These are phyloP conservation scores for Chromis chromis DNA, from an alignment of 2,797 vertebrate genomes.

Conservation along the genomic window DNA sequence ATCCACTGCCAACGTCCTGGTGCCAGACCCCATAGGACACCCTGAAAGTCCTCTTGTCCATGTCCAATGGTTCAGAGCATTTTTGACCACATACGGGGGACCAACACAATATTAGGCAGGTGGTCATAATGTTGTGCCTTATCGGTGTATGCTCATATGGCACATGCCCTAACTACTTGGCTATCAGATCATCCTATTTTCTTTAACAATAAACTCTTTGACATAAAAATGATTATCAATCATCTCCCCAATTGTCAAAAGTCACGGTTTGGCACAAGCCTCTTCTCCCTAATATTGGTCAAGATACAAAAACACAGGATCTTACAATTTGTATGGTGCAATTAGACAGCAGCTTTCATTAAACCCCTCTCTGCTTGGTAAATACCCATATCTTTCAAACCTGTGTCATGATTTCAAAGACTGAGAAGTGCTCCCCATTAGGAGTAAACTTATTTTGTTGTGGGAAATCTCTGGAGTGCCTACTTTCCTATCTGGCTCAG, in stretches of 20 bases:
- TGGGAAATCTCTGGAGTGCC: constrained; percentile 4
- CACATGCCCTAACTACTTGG: too few relatives aligned
- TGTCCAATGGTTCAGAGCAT: too few relatives aligned
- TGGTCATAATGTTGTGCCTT: too few relatives aligned
- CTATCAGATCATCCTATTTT: too few relatives aligned
- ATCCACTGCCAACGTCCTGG: too few relatives aligned
- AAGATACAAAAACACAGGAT: not conserved
- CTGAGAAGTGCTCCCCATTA: not conserved
- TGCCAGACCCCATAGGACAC: too few relatives aligned
- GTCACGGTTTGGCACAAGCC: not conserved
- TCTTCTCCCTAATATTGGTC: not conserved
- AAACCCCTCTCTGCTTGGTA: not conserved
- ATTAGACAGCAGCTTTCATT: not conserved
- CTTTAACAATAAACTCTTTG: too few relatives aligned
- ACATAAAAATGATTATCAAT: too few relatives aligned
- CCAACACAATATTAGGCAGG: too few relatives aligned
- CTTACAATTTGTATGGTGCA: not conserved
- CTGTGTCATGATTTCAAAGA: not conserved
- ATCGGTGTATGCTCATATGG: too few relatives aligned
- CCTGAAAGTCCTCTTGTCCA: too few relatives aligned
- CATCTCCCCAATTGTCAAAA: not conserved
- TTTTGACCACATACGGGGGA: too few relatives aligned
- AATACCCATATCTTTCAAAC: not conserved
- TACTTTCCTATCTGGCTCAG: not conserved
- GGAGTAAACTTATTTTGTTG: not conserved